A percentile compares a stretch with the other conserved stretches of the same genome.
Conservation (phyloP, 1,140 invertebrate genomes). For the Scaptomyza montana region DNA sequence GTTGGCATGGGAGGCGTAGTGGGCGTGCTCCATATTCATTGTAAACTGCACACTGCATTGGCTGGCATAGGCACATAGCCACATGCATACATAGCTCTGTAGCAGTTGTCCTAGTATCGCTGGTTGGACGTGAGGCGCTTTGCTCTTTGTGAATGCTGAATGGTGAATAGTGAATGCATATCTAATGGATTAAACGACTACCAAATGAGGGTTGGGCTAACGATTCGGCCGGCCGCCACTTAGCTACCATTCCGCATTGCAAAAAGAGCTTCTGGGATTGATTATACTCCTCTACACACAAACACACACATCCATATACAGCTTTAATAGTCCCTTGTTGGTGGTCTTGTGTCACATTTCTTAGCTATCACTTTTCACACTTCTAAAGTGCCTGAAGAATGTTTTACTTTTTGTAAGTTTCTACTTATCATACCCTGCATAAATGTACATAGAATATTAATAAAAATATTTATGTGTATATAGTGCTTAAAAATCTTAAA, state of each 20-base stretch:
- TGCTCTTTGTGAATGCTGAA: slow-evolving; percentile 52
- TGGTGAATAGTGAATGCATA: slow-evolving; percentile 48
- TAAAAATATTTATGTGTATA: no score
- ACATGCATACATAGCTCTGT: not conserved
- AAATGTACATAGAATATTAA: no score
- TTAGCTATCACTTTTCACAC: slow-evolving; percentile 9
- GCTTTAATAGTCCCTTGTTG: not conserved
- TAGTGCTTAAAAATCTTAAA: no score
- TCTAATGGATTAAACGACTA: slow-evolving; percentile 53
- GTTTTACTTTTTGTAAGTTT: no score
- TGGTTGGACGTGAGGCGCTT: slow-evolving; percentile 23
- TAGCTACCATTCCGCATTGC: slow-evolving; percentile 18
- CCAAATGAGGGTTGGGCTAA: slow-evolving; percentile 17
- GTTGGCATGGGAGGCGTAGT: not conserved
- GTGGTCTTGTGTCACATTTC: no score
- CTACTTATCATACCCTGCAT: no score
- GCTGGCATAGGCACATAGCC: slow-evolving; percentile 19
- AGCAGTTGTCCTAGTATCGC: not conserved
- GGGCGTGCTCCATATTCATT: slow-evolving; percentile 32
- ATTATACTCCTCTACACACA: no score
- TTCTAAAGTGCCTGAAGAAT: no score
- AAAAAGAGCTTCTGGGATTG: slow-evolving; percentile 2
- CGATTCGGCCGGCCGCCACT: slow-evolving; percentile 12
- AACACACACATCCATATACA: slow-evolving; percentile 7
- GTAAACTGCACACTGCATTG: slow-evolving; percentile 26